Base-by-base conservation (phyloP, 2,888 invertebrate genomes). In the Drosophila mimetica region DNA sequence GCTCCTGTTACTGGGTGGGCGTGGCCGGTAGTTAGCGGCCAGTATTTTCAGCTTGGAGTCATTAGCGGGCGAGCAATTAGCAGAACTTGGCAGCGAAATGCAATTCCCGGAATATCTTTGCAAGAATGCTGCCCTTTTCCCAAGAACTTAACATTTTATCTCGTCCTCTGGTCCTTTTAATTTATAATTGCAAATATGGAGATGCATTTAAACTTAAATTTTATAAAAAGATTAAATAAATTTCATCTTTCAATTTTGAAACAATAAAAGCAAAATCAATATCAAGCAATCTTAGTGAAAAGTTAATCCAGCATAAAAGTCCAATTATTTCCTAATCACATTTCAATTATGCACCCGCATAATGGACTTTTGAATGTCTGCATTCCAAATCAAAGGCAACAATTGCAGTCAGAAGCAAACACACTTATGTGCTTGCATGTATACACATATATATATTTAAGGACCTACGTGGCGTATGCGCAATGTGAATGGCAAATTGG, bases 51-150 rank as follows among this genome's bases (percentile, higher is more conserved):
- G 66, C 60, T 54, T 16, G 39, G 70, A 74, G 76, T 84, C 81
- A 81, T 81, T 81, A 81, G 81, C 64, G 71, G 30, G 25, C 50
- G 25, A 70, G 84, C 75, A 78, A 81, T 81, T 81, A 81, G 73
- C 54, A 70, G 37, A 18, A 52, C 36, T 64, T 66, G 71, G 48
- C 55, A 71, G 50, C 46, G 44, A 41, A 52, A 61, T 55, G 55
- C 51, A 65, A 32, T 50, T 42, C 34, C 42, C 13, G 41, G 25
- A 44, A 63, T 57, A 34, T 60, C 41, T 50, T 41, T 57, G 37
- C 57, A 39, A 39, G 46, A 47, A 47, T 39, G 57, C 36, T 11
- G n/a, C 11, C 22, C n/a, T 16, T 30, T 57, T n/a, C 22, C 5
- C 20, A 6, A 7, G 37, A 22, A 37, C 28, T 55, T 22, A 11